Base-by-base conservation (phyloP, 2,888 invertebrate species). In the Plebejus argus region DNA sequence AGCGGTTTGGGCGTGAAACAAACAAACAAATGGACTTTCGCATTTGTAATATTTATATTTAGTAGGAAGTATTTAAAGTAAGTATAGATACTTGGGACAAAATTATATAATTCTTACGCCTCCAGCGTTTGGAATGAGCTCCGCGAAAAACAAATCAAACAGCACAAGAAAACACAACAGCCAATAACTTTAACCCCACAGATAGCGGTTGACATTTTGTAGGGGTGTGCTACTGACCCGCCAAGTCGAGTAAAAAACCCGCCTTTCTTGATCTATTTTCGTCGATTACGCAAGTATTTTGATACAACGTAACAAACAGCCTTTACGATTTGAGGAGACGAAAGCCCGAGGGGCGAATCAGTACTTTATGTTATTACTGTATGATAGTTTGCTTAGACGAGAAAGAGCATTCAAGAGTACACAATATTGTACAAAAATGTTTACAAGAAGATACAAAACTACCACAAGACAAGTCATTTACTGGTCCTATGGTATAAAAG, bases 231-330 rank as follows among this genome's bases (percentile, higher is more conserved):
- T 8, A 61, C 8, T 66, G 66, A 66, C 66, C 66, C 66, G 28
- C 66, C 28, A 28, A 66, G 28, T 28, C 28, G 66, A 66, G 66
- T 66, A 66, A 66, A n/a, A 58, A 66, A 66, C 28, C 28, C 66
- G 66, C 66, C 66, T 66, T 28, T 66, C 66, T 66, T 66, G 66
- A 12, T 66, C 28, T 66, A 66, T 66, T 66, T 28, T 66, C 15
- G 66, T 66, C 28, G 28, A 28, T 28, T 66, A 66, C 28, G 66
- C 28, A 15, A 66, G 28, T 15, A 66, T 66, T 28, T 66, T 66
- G 28, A 28, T 66, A 66, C 23, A 10, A 61, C 23, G 66, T 18
- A 15, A 28, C 28, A 66, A 12, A 28, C 28, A 66, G 12, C 28
- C 66, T 28, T 66, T 3, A 28, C 15, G 3, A n/a, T 58, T 58